A percentile compares a stretch with the other conserved stretches of the same genome.
These are phyloP conservation scores for Fistularia tabacaria DNA, from an alignment of 2,797 vertebrate species.

Conservation along the genomic window DNA sequence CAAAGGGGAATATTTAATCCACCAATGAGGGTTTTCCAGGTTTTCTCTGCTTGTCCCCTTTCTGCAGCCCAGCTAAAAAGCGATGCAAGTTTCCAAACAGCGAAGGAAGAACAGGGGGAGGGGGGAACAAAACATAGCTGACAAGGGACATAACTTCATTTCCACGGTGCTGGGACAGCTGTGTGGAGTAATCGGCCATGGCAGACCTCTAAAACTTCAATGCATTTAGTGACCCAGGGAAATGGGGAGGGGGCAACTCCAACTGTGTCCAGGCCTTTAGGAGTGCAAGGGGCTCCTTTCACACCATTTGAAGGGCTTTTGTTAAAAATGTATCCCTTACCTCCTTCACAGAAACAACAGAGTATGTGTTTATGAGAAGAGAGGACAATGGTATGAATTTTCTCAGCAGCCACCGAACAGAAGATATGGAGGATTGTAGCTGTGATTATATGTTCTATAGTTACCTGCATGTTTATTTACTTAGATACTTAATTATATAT, in stretches of 20 bases:
- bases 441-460: no score
- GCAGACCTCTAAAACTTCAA: slow-evolving; percentile 90
- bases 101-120: slow-evolving; percentile 46
- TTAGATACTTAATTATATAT: no score
- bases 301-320: slow-evolving; percentile 89
- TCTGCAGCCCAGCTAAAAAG: slow-evolving; percentile 24
- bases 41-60: slow-evolving; percentile 10
- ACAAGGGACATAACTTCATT: slow-evolving; percentile 96
- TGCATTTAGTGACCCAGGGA: slow-evolving; percentile 86
- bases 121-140: slow-evolving; percentile 76
- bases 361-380: slow-evolving; percentile 42
- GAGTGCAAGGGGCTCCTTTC: slow-evolving; percentile 71
- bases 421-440: no score
- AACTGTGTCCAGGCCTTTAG: slow-evolving; percentile 88
- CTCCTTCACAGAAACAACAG: slow-evolving; percentile 76
- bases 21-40: slow-evolving; percentile 38
- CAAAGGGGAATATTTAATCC: slow-evolving; percentile 55
- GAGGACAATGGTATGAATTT: no score
- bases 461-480: no score
- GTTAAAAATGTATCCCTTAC: slow-evolving; percentile 86
- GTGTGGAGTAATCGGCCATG: slow-evolving; percentile 94
- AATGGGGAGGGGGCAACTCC: slow-evolving; percentile 80
- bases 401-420: no score
- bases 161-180: slow-evolving; percentile 93
- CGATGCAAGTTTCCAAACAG: slow-evolving; percentile 35